Evolutionary conservation across 2,888 invertebrate genomes (phyloP).

Genomic region (Agriotes lineatus): DNA sequence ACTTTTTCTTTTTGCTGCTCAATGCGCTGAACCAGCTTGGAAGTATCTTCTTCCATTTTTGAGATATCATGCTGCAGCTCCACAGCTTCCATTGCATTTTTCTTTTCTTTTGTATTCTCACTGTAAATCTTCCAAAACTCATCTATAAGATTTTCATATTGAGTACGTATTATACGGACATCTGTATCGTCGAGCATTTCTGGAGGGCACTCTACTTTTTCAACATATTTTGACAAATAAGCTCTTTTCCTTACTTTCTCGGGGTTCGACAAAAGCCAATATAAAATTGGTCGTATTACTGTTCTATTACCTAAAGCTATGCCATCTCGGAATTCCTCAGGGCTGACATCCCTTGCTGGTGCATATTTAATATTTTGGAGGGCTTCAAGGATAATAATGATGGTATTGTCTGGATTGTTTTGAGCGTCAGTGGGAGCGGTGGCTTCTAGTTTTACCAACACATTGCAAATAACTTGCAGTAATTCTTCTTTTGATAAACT

Average conservation of each 20-base stretch:
- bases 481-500: conserved; percentile 80
- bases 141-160: conserved; percentile 81
- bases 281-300: conserved; percentile 81
- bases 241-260: conserved; percentile 84
- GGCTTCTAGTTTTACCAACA: conserved; percentile 79
- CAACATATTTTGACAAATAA: conserved; percentile 77
- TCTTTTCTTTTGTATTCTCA: conserved; percentile 53
- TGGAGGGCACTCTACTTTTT: conserved; percentile 49
- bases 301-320: conserved; percentile 74
- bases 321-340: conserved; percentile 48
- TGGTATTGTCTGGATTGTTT: conserved; percentile 46
- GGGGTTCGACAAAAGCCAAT: conserved; percentile 83
- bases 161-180: conserved; percentile 76
- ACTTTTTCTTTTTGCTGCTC: conserved; percentile 69
- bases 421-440: conserved; percentile 68
- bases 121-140: conserved; percentile 70
- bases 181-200: conserved; percentile 77
- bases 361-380: conserved; percentile 52
- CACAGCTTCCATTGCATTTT: conserved; percentile 74
- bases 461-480: conserved; percentile 82
- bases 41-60: conserved; percentile 84
- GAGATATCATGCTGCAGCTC: conserved; percentile 88
- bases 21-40: conserved; percentile 49
- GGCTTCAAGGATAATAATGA: conserved; percentile 47
- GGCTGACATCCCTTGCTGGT: conserved; percentile 39